phyloP scores from a whole-genome alignment of 2,113 vertebrate genomes.

The Gymnobelideus leadbeateri region DNA sequence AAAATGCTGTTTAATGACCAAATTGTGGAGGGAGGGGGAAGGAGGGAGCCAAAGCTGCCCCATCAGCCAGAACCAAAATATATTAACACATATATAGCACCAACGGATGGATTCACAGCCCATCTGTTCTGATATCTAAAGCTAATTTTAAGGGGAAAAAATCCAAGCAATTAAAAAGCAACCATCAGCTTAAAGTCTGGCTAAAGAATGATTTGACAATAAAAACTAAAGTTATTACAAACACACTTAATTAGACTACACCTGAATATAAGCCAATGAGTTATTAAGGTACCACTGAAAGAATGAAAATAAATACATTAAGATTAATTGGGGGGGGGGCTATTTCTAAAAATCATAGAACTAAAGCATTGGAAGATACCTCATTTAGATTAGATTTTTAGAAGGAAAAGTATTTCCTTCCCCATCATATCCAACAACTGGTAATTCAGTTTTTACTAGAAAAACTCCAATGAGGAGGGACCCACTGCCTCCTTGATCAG shows the following conservation, averaged over 20 bases:
- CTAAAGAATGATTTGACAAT: slow-evolving; percentile 74
- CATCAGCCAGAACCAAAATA: slow-evolving; percentile 75
- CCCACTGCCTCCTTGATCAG: not conserved
- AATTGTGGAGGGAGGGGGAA: slow-evolving; percentile 48
- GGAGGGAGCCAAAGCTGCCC: slow-evolving; percentile 53
- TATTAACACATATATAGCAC: slow-evolving; percentile 64
- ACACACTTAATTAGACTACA: slow-evolving; percentile 57
- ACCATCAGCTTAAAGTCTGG: slow-evolving; percentile 64
- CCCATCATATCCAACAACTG: not conserved
- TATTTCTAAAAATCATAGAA: not conserved
- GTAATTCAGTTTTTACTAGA: not conserved
- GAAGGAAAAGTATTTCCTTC: not conserved
- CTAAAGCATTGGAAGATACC: not conserved
- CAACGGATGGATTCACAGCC: slow-evolving; percentile 74
- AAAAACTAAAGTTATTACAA: slow-evolving; percentile 61
- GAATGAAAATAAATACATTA: not conserved
- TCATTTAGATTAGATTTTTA: not conserved
- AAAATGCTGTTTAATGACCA: slow-evolving; percentile 74
- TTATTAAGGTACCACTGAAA: slow-evolving; percentile 27
- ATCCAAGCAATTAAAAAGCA: slow-evolving; percentile 78
- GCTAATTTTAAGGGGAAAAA: slow-evolving; percentile 78
- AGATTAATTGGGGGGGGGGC: not conserved
- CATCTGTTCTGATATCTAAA: slow-evolving; percentile 81
- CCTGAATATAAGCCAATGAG: slow-evolving; percentile 44
- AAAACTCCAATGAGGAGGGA: not conserved